A percentile compares a stretch with the other conserved stretches of the same genome.
Evolutionary conservation across 2,113 vertebrate genomes (phyloP).

Genomic region (Theristicus caerulescens): DNA sequence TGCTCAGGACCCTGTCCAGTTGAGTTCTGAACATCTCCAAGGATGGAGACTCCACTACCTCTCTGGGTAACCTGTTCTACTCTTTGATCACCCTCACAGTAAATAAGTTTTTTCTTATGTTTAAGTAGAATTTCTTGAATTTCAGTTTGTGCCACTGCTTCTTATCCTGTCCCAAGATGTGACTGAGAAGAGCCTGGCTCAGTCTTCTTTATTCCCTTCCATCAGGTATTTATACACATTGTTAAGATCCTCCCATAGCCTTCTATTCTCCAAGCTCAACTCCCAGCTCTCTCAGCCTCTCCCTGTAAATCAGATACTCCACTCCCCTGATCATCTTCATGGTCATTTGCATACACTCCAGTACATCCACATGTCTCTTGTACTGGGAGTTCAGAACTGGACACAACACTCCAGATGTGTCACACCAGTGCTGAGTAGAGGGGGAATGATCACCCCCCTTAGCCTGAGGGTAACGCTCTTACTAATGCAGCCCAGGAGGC

Average conservation of each 20-base stretch:
- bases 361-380: not conserved
- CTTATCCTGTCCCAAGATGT: not conserved
- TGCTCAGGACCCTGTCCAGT: not conserved
- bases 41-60: not conserved
- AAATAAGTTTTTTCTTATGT: not conserved
- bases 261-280: not conserved
- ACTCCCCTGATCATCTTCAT: not conserved
- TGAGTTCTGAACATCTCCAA: not conserved
- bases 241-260: not conserved
- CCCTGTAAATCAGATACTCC: not conserved
- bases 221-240: not conserved
- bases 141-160: not conserved
- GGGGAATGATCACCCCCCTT: not conserved
- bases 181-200: not conserved
- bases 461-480: not conserved
- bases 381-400: not conserved
- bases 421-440: not conserved
- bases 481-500: not conserved
- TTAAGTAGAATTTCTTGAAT: not conserved
- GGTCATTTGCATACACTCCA: not conserved
- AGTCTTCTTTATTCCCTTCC: not conserved
- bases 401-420: not conserved
- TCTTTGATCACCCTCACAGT: not conserved
- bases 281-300: not conserved
- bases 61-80: not conserved